Percentiles rank a stretch among this genome's conserved stretches.
Evolutionary conservation across 2,113 vertebrate genomes (phyloP).

Genomic region (Ochotona princeps): DNA sequence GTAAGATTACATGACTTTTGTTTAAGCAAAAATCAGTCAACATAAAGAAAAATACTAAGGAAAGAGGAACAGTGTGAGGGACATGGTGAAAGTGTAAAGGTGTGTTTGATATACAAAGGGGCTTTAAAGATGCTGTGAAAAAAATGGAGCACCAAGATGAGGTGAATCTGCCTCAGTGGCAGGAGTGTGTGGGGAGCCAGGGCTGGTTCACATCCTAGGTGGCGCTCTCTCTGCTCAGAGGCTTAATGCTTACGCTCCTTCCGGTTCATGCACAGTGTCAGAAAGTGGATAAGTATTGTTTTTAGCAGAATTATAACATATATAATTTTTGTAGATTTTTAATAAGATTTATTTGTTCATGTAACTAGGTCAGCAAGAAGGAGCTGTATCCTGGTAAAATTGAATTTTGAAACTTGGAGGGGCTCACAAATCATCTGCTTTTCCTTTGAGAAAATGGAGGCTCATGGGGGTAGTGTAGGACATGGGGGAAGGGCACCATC

Average conservation of each 20-base stretch:
- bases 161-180: too few relatives aligned
- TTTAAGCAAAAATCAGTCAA: slow-evolving; percentile 46
- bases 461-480: neutral
- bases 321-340: slow-evolving; percentile 40
- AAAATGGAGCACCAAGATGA: too few relatives aligned
- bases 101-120: neutral
- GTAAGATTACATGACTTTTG: slow-evolving; percentile 22
- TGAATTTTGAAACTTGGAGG: slow-evolving; percentile 30
- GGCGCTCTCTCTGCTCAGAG: neutral
- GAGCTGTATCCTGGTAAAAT: neutral
- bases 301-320: neutral
- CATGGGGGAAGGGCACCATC: too few relatives aligned
- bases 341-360: slow-evolving; percentile 1
- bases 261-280: neutral
- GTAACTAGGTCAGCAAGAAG: neutral
- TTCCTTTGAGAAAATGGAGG: slow-evolving; percentile 36
- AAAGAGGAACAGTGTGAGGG: neutral
- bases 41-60: slow-evolving; percentile 18
- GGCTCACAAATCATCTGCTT: neutral
- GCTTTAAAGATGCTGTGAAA: too few relatives aligned
- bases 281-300: slow-evolving; percentile 15
- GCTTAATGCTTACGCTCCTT: neutral
- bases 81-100: neutral
- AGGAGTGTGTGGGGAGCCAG: neutral
- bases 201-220: neutral